Percentiles rank a stretch among this genome's conserved stretches.
These are phyloP conservation scores for Leuctra nigra DNA, from an alignment of 2,888 invertebrate genomes.

Conservation along the genomic window DNA sequence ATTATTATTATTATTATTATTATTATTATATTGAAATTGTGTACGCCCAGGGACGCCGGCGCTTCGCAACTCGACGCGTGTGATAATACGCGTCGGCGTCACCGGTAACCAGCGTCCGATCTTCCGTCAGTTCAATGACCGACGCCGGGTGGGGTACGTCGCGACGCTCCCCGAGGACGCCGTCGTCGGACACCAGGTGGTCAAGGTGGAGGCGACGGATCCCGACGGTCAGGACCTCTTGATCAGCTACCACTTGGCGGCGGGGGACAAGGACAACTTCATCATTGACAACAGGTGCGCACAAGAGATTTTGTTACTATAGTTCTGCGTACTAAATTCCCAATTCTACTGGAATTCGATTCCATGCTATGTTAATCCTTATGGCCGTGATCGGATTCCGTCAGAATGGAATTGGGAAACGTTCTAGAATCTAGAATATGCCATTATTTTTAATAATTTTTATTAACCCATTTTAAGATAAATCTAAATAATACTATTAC, in stretches of 20 bases:
- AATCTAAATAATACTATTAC: no score
- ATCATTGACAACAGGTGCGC: conserved; percentile 63
- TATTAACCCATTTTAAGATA: no score
- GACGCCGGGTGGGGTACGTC: conserved; percentile 62
- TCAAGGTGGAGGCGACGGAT: conserved; percentile 65
- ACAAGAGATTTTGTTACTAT: no score
- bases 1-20: conserved; percentile 20
- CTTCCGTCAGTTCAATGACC: conserved; percentile 50
- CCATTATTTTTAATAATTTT: no score
- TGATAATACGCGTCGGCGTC: conserved; percentile 67
- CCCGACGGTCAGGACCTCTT: conserved; percentile 68
- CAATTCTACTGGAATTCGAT: no score
- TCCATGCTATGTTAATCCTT: no score
- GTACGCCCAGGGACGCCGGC: conserved; percentile 57
- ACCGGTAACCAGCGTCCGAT: conserved; percentile 74
- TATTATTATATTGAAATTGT: no score
- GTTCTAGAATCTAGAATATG: no score
- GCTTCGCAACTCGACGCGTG: conserved; percentile 56
- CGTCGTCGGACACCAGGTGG: conserved; percentile 58
- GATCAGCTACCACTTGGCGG: conserved; percentile 61
- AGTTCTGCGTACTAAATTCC: no score
- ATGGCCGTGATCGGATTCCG: no score
- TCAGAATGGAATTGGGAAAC: no score
- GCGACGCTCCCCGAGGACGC: conserved; percentile 66
- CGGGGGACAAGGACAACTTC: conserved; percentile 71